These are phyloP conservation scores for Heliconius cydno DNA, from an alignment of 2,888 invertebrate species.

Conservation along the genomic window DNA sequence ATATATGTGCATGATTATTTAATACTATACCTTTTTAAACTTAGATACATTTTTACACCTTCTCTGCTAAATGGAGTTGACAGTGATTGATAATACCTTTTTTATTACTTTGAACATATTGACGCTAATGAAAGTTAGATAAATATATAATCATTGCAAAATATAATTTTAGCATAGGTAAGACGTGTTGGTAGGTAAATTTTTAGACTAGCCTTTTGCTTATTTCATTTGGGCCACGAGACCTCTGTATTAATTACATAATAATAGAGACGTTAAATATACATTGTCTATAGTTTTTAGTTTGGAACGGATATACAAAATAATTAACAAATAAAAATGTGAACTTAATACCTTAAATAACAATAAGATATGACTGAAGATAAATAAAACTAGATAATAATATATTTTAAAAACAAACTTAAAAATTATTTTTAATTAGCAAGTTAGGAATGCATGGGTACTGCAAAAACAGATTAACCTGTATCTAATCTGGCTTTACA, in stretches of 20 bases:
- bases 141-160: background rate
- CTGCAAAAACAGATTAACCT: slow-evolving; percentile 1
- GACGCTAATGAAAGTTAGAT: background rate
- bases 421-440: background rate
- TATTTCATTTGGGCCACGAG: background rate
- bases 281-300: background rate
- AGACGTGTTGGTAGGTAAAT: background rate
- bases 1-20: background rate
- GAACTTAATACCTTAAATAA: too few species aligned
- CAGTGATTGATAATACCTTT: slow-evolving; percentile 9
- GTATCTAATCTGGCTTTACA: slow-evolving; percentile 6
- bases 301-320: too few species aligned
- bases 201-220: background rate
- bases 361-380: too few species aligned
- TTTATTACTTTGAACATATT: background rate
- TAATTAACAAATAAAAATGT: too few species aligned
- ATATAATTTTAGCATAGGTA: background rate
- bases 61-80: background rate
- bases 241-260: background rate
- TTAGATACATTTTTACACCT: background rate
- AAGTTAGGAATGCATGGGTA: background rate
- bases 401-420: background rate
- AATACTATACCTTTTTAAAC: background rate
- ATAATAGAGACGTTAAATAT: background rate
- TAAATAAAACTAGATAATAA: too few species aligned